phyloP scores from a whole-genome alignment of 2,888 invertebrate species.

The Ectemnius cavifrons region DNA sequence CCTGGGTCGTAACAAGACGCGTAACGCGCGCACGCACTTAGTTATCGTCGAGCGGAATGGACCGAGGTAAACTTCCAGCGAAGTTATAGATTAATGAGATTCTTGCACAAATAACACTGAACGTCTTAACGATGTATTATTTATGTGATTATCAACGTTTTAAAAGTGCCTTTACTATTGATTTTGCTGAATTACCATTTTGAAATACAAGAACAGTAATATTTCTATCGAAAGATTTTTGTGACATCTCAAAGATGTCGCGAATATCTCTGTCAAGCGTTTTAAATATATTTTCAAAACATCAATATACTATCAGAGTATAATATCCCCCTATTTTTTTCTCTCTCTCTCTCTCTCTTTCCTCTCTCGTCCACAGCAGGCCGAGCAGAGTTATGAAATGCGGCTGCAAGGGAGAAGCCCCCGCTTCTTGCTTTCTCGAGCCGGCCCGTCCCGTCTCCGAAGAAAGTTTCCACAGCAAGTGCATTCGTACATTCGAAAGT shows the following conservation, averaged over 20 bases:
- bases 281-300: too few relatives aligned
- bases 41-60: constrained; percentile 19
- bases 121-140: too few relatives aligned
- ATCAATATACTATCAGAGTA: too few relatives aligned
- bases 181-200: too few relatives aligned
- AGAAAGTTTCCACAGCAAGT: constrained; percentile 75
- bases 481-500: constrained; percentile 74
- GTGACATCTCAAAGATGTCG: too few relatives aligned
- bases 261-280: too few relatives aligned
- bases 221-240: too few relatives aligned
- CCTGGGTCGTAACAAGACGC: background rate
- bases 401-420: constrained; percentile 67
- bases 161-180: too few relatives aligned
- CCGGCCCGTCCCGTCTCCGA: constrained; percentile 65
- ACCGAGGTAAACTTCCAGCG: background rate
- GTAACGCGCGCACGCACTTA: constrained; percentile 11
- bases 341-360: constrained; percentile 8
- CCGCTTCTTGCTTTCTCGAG: constrained; percentile 70
- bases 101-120: too few relatives aligned
- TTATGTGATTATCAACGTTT: too few relatives aligned
- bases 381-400: constrained; percentile 76
- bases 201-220: too few relatives aligned
- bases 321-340: background rate
- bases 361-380: constrained; percentile 72
- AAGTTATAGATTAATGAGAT: too few relatives aligned